Evolutionary conservation across 2,888 invertebrate species (phyloP), one percentile per base, ranked within the genome.

Genomic region (Andrena flavipes): DNA sequence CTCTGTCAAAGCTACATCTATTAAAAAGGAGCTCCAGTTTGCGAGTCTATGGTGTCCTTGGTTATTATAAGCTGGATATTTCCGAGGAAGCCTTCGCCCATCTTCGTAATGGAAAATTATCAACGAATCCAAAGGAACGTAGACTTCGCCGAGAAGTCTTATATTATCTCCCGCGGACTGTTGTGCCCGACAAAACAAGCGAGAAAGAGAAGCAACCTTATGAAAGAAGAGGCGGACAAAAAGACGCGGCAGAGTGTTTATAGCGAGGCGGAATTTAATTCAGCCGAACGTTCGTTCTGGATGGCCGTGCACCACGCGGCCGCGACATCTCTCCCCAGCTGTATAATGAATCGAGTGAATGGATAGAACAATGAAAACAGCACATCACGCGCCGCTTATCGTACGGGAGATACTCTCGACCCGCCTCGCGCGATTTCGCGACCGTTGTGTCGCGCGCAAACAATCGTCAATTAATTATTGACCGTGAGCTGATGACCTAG

Each of bases 291-390:
- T 35, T 33, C 10, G 65, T 42, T 33, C 49, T 48, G 60, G 30
- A 60, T 33, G 60, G 35, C 35, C 51, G 35, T 64, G 54, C 30
- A 67, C 23, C 70, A 67, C 72, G 59, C 69, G 63, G 64, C 7
- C 69, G 56, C 48, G 23, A 59, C 65, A 33, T 62, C 76, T 68
- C 59, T 68, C 26, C 35, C 59, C 63, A 4, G 56, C 13, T 48
- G 59, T 71, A 42, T 62, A 78, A 68, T 79, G 82, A 67, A 65
- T 72, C 81, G 67, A 72, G 64, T 86, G 86, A 88, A 88, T 88
- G 86, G 84, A 77, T 79, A 82, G 86, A 84, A 86, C 84, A 87
- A 88, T 88, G 87, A 88, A 88, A 86, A 80, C 76, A 75, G 64
- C 59, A 76, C 82, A 87, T 87, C 82, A 84, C 78, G 56, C 51